Base-by-base conservation (phyloP, 2,113 vertebrate genomes). In the Sinocyclocheilus anshuiensis region DNA sequence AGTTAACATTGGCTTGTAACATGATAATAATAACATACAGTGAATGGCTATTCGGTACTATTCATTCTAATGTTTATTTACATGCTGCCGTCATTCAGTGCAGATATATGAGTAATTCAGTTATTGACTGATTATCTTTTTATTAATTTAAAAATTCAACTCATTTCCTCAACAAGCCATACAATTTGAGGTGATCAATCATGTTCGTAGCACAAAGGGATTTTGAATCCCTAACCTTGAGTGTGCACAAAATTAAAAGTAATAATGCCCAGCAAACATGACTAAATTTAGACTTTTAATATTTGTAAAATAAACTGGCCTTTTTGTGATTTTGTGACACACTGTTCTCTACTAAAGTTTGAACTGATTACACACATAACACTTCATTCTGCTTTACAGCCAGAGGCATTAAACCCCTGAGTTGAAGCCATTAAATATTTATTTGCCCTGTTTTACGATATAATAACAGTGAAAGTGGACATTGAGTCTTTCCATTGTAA, bases 351-450 rank as follows among this genome's bases (percentile, higher is more conserved):
- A 18, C 45, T 48, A 50, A 77, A 26, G 13, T 24, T 11, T 39
- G 15, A 42, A 79, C 29, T 39, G 29, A 61, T 79, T 61, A 61
- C 33, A 59, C 26, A 61, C 53, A 61, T 61, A 79, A 57, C 77
- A 79, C 77, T 79, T 79, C 29, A 79, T 79, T 79, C 55, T n/a
- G 20, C 29, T 61, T 79, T 42, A 42, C 20, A 59, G 55, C 76
- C 26, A 29, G 26, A 55, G 16, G 8, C 45, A 33, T 77, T 29
- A 10, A 77, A 77, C n/a, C 24, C 48, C 53, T 59, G 12, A n/a
- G n/a, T 36, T 61, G 18, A 59, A 59, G 26, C 53, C 29, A n/a
- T 59, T 59, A 79, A 33, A 36, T n/a, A 79, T 61, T 36, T 59
- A 77, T 77, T 77, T 57, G 76, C 48, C 24, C 45, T 48, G 26